Conservation (phyloP, 2,888 invertebrate genomes). For the Lithophane semibrunnea region DNA sequence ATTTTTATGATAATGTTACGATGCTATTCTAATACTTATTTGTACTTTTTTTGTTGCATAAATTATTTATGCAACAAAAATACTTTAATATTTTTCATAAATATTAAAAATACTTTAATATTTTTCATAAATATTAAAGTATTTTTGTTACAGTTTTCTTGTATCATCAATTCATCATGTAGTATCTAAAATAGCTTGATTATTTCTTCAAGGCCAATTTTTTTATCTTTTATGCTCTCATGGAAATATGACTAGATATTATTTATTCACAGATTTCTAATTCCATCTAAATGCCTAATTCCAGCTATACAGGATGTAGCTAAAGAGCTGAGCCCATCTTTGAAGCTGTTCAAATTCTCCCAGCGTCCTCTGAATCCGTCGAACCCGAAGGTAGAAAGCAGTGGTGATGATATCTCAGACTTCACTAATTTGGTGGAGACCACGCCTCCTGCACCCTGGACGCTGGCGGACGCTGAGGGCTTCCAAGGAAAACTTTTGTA, state of each 20-base stretch:
- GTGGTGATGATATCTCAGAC: slow-evolving; percentile 88
- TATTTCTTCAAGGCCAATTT: background rate
- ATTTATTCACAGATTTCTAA: background rate
- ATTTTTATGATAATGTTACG: background rate
- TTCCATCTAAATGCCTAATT: slow-evolving; percentile 65
- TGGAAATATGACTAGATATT: background rate
- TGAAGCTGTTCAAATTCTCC: slow-evolving; percentile 92
- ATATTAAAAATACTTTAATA: no score
- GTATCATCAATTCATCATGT: no score
- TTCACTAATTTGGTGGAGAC: slow-evolving; percentile 91
- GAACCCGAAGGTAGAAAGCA: slow-evolving; percentile 64
- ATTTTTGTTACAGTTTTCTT: no score
- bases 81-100: no score
- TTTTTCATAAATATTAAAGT: no score
- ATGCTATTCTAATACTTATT: background rate
- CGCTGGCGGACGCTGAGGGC: slow-evolving; percentile 90
- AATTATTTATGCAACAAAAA: no score
- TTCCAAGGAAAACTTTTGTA: slow-evolving; percentile 96
- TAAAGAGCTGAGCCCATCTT: slow-evolving; percentile 91
- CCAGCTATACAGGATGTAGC: slow-evolving; percentile 93
- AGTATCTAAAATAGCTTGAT: background rate
- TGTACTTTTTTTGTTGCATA: slow-evolving; percentile 3
- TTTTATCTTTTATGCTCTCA: background rate
- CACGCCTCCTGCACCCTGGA: slow-evolving; percentile 90
- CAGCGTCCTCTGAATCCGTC: slow-evolving; percentile 78